These are phyloP conservation scores for Anagyrus pseudococci DNA, from an alignment of 2,888 invertebrate genomes.

Conservation along the genomic window DNA sequence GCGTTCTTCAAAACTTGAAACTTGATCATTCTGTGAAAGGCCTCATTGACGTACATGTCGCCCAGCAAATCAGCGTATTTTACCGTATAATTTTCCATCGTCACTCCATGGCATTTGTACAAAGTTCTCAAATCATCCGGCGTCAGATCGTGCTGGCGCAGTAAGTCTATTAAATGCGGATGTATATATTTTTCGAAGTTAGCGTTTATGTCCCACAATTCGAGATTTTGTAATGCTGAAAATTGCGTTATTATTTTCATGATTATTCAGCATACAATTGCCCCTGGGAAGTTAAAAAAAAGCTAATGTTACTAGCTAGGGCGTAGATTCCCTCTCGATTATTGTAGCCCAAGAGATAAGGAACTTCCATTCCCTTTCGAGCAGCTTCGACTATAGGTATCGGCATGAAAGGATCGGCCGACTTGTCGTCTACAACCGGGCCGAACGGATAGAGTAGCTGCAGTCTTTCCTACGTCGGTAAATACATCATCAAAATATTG, in stretches of 20 bases:
- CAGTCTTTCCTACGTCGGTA: slow-evolving; percentile 18
- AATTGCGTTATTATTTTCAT: neutral
- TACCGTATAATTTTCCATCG: slow-evolving; percentile 7
- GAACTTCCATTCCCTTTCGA: slow-evolving; percentile 60
- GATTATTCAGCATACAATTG: neutral
- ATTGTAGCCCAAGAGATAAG: slow-evolving; percentile 64
- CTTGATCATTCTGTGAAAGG: slow-evolving; percentile 43
- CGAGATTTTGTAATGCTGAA: slow-evolving; percentile 16
- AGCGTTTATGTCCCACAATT: slow-evolving; percentile 1
- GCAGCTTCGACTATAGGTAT: slow-evolving; percentile 51
- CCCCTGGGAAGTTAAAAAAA: neutral
- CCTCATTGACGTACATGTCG: slow-evolving; percentile 46
- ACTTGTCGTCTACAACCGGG: slow-evolving; percentile 41
- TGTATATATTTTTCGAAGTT: slow-evolving; percentile 39
- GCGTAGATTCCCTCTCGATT: slow-evolving; percentile 62
- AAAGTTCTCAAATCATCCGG: slow-evolving; percentile 40
- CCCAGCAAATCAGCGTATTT: slow-evolving; percentile 42
- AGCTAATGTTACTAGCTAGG: slow-evolving; percentile 12
- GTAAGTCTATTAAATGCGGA: slow-evolving; percentile 34
- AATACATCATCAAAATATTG: neutral
- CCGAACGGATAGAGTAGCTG: slow-evolving; percentile 37
- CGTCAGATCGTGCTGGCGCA: slow-evolving; percentile 41
- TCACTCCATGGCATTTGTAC: slow-evolving; percentile 44
- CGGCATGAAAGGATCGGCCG: slow-evolving; percentile 46
- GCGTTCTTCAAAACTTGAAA: slow-evolving; percentile 37